Evolutionary conservation across 2,888 invertebrate species (phyloP).

Genomic region (Rhagonycha fulva): DNA sequence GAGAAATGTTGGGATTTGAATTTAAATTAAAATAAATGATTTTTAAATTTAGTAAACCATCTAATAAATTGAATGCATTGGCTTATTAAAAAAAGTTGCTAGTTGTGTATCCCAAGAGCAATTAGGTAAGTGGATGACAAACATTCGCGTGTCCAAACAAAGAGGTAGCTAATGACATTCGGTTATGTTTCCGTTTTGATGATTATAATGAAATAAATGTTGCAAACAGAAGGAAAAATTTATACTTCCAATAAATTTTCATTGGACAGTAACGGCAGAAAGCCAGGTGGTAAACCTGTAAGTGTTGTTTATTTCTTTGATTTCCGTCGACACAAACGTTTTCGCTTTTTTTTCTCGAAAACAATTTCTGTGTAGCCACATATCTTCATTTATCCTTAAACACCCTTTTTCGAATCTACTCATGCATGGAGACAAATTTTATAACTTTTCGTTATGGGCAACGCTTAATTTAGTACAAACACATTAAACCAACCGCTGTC

Average conservation of each 20-base stretch:
- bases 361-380: slow-evolving; percentile 37
- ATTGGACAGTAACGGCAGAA: slow-evolving; percentile 15
- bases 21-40: neutral
- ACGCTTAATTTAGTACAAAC: neutral
- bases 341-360: slow-evolving; percentile 38
- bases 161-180: slow-evolving; percentile 18
- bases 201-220: slow-evolving; percentile 8
- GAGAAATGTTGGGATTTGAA: too few species aligned
- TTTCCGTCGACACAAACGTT: slow-evolving; percentile 45
- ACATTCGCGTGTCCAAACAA: slow-evolving; percentile 36
- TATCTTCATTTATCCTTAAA: slow-evolving; percentile 49
- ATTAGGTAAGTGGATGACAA: slow-evolving; percentile 42
- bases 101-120: slow-evolving; percentile 33
- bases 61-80: neutral
- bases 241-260: slow-evolving; percentile 21
- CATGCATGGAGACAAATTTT: neutral
- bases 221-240: slow-evolving; percentile 10
- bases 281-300: slow-evolving; percentile 32
- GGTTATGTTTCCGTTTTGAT: neutral
- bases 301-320: slow-evolving; percentile 49
- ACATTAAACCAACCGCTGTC: neutral
- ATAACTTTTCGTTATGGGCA: neutral
- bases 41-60: neutral
- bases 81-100: slow-evolving; percentile 12
- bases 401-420: neutral